A percentile compares a stretch with the other conserved stretches of the same genome.
Conservation (phyloP, 2,113 vertebrate genomes). For the Columba janthina region DNA sequence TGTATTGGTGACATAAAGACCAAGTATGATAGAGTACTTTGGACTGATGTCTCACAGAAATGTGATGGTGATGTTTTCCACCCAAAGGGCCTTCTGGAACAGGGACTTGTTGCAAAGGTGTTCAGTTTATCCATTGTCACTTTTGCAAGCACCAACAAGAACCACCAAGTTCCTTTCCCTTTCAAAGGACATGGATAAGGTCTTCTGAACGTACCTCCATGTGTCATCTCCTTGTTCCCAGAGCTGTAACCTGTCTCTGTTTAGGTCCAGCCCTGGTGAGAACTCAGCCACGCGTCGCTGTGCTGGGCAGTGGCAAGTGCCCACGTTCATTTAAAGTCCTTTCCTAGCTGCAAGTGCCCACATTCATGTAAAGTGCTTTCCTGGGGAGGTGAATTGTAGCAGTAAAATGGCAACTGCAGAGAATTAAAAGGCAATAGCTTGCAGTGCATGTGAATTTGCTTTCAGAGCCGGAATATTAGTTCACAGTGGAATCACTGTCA, state of each 20-base stretch:
- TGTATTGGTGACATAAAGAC: background rate
- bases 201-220: background rate
- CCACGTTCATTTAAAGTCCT: background rate
- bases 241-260: background rate
- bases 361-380: background rate
- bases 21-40: background rate
- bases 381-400: background rate
- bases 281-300: accelerated
- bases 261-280: background rate
- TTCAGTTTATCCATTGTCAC: background rate
- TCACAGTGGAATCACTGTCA: background rate
- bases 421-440: background rate
- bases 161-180: background rate
- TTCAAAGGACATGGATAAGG: background rate
- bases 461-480: background rate
- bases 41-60: background rate
- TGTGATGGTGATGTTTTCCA: background rate
- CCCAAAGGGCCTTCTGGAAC: background rate
- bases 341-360: background rate
- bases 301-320: background rate
- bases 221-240: background rate
- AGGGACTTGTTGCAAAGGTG: background rate
- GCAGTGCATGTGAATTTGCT: background rate
- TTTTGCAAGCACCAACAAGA: background rate
- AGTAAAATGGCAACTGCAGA: background rate